phyloP scores from a whole-genome alignment of 2,797 vertebrate genomes.

The Lacerta agilis region DNA sequence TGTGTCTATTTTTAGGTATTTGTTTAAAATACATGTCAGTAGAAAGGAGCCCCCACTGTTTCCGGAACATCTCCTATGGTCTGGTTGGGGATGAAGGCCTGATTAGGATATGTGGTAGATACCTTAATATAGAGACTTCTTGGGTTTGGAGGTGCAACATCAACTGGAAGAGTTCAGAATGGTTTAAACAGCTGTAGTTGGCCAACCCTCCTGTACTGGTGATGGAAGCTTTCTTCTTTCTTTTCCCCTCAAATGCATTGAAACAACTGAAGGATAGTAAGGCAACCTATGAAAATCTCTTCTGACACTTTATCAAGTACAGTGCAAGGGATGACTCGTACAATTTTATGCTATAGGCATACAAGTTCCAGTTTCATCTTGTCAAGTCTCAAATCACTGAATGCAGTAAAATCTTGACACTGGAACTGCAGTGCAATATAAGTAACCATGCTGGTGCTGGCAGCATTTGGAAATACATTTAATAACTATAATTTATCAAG shows the following conservation, averaged over 20 bases:
- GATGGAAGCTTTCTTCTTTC: neutral
- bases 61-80: neutral
- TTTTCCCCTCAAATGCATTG: neutral
- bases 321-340: neutral
- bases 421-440: slow-evolving; percentile 16
- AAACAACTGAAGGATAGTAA: slow-evolving; percentile 7
- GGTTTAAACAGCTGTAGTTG: neutral
- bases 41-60: neutral
- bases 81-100: neutral
- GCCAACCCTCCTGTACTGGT: neutral
- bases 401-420: slow-evolving; percentile 21
- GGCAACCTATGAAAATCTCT: slow-evolving; percentile 5
- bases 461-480: slow-evolving; percentile 38
- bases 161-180: neutral
- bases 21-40: neutral
- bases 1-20: neutral
- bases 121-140: neutral
- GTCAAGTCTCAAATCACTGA: slow-evolving; percentile 28
- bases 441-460: neutral
- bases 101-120: neutral
- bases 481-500: slow-evolving; percentile 46
- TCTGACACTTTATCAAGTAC: neutral
- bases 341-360: slow-evolving; percentile 7
- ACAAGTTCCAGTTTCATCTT: slow-evolving; percentile 11
- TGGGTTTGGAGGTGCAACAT: neutral